Base-by-base conservation (phyloP, 2,797 vertebrate genomes). In the Triplophysa yarkandensis region DNA sequence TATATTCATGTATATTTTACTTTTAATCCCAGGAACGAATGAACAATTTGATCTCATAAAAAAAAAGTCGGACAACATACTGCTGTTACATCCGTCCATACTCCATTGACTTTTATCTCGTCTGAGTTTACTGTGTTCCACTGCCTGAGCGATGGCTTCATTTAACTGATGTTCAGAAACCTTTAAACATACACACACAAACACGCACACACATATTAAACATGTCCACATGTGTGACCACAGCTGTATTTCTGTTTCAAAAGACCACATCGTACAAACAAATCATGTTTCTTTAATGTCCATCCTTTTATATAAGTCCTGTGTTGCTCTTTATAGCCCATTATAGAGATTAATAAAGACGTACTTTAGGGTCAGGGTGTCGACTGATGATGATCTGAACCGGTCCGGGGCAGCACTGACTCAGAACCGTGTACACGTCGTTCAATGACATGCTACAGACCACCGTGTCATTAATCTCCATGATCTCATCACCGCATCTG, bases 401-500 rank as follows among this genome's bases (percentile, higher is more conserved):
- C 0, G 92, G 90, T 6, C 96, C 96, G 0, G 95, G 93, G 4
- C 74, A 69, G 25, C 96, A 97, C 55, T 92, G 95, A 66, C 95
- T 97, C 85, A 98, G 87, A 50, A 95, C 86, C 0, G 91, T 84
- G 64, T 98, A 94, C 46, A 93, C 96, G 13, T 98, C 95, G 4
- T 95, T 98, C 61, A 98, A 92, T 0, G 92, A 92, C 89, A 93
- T 93, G 84, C 91, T 94, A 86, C 92, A 93, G 27, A 96, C 93
- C n/a, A 93, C 91, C 0, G 88, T 91, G 77, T 94, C 92, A 0
- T 94, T 94, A 83, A 98, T 92, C 87, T 98, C 95, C 80, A 96
- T 91, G 8, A 98, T 94, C 89, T 97, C 95, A 76, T 98, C 97
- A 0, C 97, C 96, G 71, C 93, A 95, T 83, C 96, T 98, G 73